phyloP scores from a whole-genome alignment of 2,113 vertebrate species.

The Elephas maximus region DNA sequence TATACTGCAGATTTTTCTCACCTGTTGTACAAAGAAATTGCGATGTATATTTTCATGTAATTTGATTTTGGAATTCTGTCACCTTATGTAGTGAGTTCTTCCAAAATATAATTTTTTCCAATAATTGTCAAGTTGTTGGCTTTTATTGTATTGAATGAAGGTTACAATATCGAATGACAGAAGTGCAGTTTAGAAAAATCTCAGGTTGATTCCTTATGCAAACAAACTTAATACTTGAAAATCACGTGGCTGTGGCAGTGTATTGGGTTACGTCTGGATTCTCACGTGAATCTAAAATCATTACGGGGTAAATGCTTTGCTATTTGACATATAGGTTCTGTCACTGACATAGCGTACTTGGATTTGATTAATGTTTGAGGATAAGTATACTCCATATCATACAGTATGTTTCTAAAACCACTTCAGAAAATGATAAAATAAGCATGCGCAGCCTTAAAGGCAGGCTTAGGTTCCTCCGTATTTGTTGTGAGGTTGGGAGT shows the following conservation, averaged over 20 bases:
- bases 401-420: constrained; percentile 26
- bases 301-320: constrained; percentile 58
- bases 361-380: constrained; percentile 66
- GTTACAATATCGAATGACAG: constrained; percentile 67
- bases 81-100: constrained; percentile 98
- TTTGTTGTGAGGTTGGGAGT: constrained; percentile 33
- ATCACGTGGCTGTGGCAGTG: constrained; percentile 70
- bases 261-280: constrained; percentile 69
- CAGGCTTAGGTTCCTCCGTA: neutral
- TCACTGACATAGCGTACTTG: constrained; percentile 50
- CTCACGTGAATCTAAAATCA: constrained; percentile 58
- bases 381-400: constrained; percentile 62
- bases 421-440: constrained; percentile 27
- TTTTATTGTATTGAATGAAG: constrained; percentile 87
- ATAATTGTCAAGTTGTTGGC: constrained; percentile 91
- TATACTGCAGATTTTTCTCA: constrained; percentile 89
- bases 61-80: constrained; percentile 97
- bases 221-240: constrained; percentile 83
- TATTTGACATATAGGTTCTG: constrained; percentile 46
- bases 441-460: constrained; percentile 29
- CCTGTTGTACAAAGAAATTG: constrained; percentile 99
- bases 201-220: constrained; percentile 86
- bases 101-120: constrained; percentile 98
- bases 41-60: constrained; percentile 99
- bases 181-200: constrained; percentile 82